Base-by-base conservation (phyloP, 2,113 vertebrate genomes). In the Pterocles orientalis region DNA sequence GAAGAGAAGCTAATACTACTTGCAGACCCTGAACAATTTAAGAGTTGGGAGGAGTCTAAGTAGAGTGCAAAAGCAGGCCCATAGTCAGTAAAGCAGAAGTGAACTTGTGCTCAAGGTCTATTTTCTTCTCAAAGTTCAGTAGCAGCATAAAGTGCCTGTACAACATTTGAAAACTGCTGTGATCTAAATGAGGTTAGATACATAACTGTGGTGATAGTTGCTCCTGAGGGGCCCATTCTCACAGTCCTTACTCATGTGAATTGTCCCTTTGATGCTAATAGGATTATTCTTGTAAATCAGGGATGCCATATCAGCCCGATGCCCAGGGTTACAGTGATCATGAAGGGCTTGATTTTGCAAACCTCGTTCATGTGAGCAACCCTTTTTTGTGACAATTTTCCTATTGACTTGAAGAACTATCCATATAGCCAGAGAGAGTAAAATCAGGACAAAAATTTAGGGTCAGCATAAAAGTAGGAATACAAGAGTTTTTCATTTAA, bases 221-320 rank as follows among this genome's bases (percentile, higher is more conserved):
- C 93, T 95, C 95, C 91, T 93, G 45, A 88, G 95, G 91, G 96
- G 36, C 91, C 54, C 91, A 87, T 96, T 95, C 82, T 77, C 71
- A 36, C 78, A 36, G 45, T 41, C 61, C 92, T 96, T 39, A 73
- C 85, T 96, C 82, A 66, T 88, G 87, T 92, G 87, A 91, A 95
- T 94, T 77, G 92, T 69, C 75, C 93, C 94, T 94, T 3, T 57
- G 94, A 77, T 95, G 62, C 84, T 94, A 58, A 85, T 90, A 82
- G 93, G 78, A 96, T 94, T 58, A 13, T 84, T 85, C 90, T 23
- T 95, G 82, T 93, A 95, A 93, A 91, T 97, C 94, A 82, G 84
- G 66, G 84, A 50, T 80, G 93, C 75, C 31, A 3, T 50, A 82
- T 69, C 83, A 90, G 87, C 78, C 87, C 6, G 1, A 17, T 69